Evolutionary conservation across 2,888 invertebrate species (phyloP).

Genomic region (Drosophila austrosaltans): DNA sequence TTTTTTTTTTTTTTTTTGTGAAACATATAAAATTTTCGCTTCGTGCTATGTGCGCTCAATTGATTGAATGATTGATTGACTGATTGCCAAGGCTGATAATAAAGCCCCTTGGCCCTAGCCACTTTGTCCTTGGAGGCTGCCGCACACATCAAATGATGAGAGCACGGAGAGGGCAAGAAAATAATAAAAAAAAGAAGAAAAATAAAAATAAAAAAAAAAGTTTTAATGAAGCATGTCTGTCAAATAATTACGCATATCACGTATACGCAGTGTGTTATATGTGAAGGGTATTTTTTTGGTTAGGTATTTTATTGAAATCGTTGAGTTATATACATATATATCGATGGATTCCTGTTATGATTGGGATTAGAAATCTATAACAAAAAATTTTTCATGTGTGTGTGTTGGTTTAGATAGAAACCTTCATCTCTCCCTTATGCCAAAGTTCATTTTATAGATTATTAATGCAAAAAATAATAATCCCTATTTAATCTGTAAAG

Average conservation of each 20-base stretch:
- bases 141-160: neutral
- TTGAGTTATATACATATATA: neutral
- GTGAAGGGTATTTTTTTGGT: neutral
- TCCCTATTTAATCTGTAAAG: too few relatives aligned
- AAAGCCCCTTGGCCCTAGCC: constrained; percentile 15
- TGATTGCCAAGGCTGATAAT: constrained; percentile 46
- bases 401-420: too few relatives aligned
- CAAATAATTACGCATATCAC: constrained; percentile 49
- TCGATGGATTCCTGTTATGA: too few relatives aligned
- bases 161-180: neutral
- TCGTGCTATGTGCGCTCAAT: constrained; percentile 45
- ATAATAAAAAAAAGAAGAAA: too few relatives aligned
- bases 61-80: constrained; percentile 62
- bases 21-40: constrained; percentile 32
- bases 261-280: constrained; percentile 27
- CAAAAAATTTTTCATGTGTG: too few relatives aligned
- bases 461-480: too few relatives aligned
- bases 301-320: neutral
- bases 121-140: neutral
- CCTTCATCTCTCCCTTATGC: too few relatives aligned
- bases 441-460: too few relatives aligned
- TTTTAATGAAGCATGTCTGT: constrained; percentile 49
- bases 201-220: constrained; percentile 16
- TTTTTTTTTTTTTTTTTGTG: neutral
- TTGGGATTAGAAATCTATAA: too few relatives aligned